Percentiles rank a stretch among this genome's conserved stretches.
Evolutionary conservation across 2,113 vertebrate genomes (phyloP).

Genomic region (Anoplopoma fimbria): DNA sequence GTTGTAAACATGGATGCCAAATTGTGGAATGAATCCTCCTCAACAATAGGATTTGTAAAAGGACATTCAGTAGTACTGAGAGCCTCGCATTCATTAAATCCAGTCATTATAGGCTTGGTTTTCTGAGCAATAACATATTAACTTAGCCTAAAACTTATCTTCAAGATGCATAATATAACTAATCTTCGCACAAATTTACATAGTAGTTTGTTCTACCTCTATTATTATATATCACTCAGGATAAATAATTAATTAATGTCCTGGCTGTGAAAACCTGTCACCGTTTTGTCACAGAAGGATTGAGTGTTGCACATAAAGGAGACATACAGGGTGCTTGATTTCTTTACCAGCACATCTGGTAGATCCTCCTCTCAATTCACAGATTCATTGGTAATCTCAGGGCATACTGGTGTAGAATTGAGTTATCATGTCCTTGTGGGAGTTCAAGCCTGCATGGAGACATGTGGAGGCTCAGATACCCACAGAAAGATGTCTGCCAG

Average conservation of each 20-base stretch:
- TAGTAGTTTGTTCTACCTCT: not conserved
- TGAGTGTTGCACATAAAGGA: constrained; percentile 13
- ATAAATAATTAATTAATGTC: not conserved
- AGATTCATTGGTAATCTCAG: constrained; percentile 51
- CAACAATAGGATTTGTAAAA: not conserved
- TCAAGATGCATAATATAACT: not conserved
- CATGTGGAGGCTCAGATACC: constrained; percentile 25
- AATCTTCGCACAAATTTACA: not conserved
- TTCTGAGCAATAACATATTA: not conserved
- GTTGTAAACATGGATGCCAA: constrained; percentile 65
- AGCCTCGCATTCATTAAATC: constrained; percentile 9
- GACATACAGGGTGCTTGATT: constrained; percentile 26
- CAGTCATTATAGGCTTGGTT: not conserved
- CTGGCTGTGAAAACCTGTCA: not conserved
- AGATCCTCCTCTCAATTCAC: constrained; percentile 38
- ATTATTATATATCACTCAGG: not conserved
- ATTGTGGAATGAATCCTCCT: constrained; percentile 53
- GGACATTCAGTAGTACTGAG: not conserved
- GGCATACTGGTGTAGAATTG: constrained; percentile 29
- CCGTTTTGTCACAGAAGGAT: not conserved
- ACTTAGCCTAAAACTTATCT: not conserved
- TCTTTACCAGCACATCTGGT: constrained; percentile 57
- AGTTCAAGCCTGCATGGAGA: constrained; percentile 34
- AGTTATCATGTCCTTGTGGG: constrained; percentile 50
- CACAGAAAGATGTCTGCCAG: constrained; percentile 17